A percentile compares a stretch with the other conserved stretches of the same genome.
phyloP scores from a whole-genome alignment of 2,113 vertebrate genomes.

The Halcyon malimbica region DNA sequence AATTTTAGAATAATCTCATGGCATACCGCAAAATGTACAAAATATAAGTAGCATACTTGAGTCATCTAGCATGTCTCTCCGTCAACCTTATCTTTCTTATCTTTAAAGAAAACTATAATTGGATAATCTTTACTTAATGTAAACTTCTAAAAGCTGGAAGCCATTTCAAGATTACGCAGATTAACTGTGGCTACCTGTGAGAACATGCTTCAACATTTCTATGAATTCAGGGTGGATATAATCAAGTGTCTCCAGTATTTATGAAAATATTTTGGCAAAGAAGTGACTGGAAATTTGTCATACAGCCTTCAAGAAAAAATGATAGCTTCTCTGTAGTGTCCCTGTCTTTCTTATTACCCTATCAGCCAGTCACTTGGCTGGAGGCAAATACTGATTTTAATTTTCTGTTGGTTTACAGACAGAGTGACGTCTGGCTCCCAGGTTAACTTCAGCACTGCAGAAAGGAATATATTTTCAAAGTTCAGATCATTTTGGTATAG shows the following conservation, averaged over 20 bases:
- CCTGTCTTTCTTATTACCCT: neutral
- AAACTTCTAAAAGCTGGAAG: slow-evolving; percentile 68
- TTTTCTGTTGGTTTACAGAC: slow-evolving; percentile 4
- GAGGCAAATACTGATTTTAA: neutral
- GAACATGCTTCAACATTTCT: slow-evolving; percentile 48
- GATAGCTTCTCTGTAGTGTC: neutral
- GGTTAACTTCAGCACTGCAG: slow-evolving; percentile 4
- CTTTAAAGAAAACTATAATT: slow-evolving; percentile 67
- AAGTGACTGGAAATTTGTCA: slow-evolving; percentile 30
- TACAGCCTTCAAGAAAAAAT: slow-evolving; percentile 20
- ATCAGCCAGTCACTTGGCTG: neutral
- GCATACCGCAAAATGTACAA: neutral
- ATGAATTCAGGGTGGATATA: slow-evolving; percentile 36
- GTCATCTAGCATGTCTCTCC: slow-evolving; percentile 21
- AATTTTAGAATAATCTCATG: neutral
- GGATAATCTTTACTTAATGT: slow-evolving; percentile 69
- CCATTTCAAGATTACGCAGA: slow-evolving; percentile 54
- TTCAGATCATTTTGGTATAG: neutral
- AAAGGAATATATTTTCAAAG: slow-evolving; percentile 6
- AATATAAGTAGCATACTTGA: slow-evolving; percentile 29
- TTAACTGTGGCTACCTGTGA: slow-evolving; percentile 59
- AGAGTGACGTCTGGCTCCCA: neutral
- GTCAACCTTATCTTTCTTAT: slow-evolving; percentile 44
- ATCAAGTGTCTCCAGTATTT: slow-evolving; percentile 43
- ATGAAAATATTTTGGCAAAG: slow-evolving; percentile 58